A percentile compares a stretch with the other conserved stretches of the same genome.
Conservation (phyloP, 1,140 invertebrate species). For the Acromyrmex charruanus region DNA sequence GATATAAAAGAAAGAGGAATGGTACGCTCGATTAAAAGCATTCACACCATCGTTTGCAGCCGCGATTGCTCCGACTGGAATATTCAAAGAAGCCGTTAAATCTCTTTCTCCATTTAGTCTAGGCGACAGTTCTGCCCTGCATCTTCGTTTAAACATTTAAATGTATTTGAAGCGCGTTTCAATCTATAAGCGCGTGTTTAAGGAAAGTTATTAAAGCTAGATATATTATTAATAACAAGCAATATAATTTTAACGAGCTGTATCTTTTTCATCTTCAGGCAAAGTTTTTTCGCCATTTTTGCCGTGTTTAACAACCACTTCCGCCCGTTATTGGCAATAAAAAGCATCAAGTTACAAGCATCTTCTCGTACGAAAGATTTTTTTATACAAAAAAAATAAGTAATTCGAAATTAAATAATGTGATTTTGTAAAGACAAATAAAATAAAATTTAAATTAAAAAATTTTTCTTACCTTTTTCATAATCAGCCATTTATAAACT, state of each 20-base stretch:
- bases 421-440: background rate
- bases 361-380: background rate
- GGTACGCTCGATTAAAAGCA: conserved; percentile 72
- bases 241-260: background rate
- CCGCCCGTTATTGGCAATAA: background rate
- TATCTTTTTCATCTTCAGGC: background rate
- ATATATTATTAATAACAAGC: conserved; percentile 41
- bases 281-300: background rate
- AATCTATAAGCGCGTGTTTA: conserved; percentile 8
- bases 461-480: background rate
- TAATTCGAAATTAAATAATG: background rate
- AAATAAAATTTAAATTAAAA: background rate
- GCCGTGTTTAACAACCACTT: conserved; percentile 35
- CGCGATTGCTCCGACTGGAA: conserved; percentile 63
- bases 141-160: conserved; percentile 50
- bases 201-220: conserved; percentile 43
- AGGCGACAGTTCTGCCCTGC: background rate
- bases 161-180: background rate
- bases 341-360: background rate
- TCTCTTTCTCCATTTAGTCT: conserved; percentile 57
- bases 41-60: conserved; percentile 63
- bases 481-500: conserved; percentile 27
- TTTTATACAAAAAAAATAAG: background rate
- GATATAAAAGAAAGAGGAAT: conserved; percentile 60
- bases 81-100: conserved; percentile 72